A percentile compares a stretch with the other conserved stretches of the same genome.
phyloP scores from a whole-genome alignment of 2,888 invertebrate genomes.

The Aelia acuminata region DNA sequence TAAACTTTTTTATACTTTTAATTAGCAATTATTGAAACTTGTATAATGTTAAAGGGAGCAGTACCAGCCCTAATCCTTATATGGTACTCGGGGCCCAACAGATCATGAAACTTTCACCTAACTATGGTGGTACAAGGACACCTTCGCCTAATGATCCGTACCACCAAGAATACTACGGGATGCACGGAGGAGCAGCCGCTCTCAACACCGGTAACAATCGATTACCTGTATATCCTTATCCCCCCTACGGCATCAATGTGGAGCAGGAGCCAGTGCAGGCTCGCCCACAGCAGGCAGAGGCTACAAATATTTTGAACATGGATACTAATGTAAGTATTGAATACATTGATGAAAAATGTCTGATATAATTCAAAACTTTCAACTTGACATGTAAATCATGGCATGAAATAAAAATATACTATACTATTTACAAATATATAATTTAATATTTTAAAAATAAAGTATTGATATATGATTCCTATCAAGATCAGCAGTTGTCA shows the following conservation, averaged over 20 bases:
- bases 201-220: not conserved
- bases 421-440: too few species aligned
- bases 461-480: not conserved
- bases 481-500: not conserved
- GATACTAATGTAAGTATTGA: conserved; percentile 54
- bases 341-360: not conserved
- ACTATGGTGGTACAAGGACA: conserved; percentile 62
- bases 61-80: conserved; percentile 68
- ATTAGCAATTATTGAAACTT: not conserved
- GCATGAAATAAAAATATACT: too few species aligned
- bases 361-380: not conserved
- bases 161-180: conserved; percentile 36
- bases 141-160: conserved; percentile 64
- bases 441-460: too few species aligned
- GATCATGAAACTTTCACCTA: conserved; percentile 60
- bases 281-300: conserved; percentile 32
- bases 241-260: not conserved
- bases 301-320: conserved; percentile 60
- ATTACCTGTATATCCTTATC: conserved; percentile 33
- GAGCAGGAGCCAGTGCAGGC: not conserved
- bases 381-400: too few species aligned
- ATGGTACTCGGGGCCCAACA: conserved; percentile 45
- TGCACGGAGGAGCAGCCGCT: conserved; percentile 14
- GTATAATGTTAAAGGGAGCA: not conserved
- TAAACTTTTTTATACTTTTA: not conserved